Conservation (phyloP, 2,113 vertebrate species). For the Heterotilapia buettikoferi region DNA sequence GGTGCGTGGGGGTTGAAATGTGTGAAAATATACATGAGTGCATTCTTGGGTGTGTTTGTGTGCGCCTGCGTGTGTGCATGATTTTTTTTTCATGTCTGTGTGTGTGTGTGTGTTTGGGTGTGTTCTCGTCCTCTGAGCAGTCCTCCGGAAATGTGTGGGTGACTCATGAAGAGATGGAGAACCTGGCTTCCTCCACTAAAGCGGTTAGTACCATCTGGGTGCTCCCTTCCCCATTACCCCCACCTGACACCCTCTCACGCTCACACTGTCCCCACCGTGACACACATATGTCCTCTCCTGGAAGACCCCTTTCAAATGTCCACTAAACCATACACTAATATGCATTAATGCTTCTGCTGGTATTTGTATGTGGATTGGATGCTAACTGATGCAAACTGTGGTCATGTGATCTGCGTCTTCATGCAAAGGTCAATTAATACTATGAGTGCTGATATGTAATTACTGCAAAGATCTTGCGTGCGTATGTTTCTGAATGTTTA, state of each 20-base stretch:
- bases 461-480: neutral
- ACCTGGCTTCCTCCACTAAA: constrained; percentile 88
- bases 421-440: neutral
- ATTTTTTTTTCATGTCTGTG: neutral
- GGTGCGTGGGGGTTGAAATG: constrained; percentile 1
- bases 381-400: neutral
- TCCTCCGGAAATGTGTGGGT: constrained; percentile 99
- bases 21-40: constrained; percentile 8
- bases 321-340: neutral
- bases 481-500: neutral
- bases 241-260: constrained; percentile 40
- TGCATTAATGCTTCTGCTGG: constrained; percentile 7
- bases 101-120: constrained; percentile 6
- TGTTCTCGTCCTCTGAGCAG: constrained; percentile 71
- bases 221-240: constrained; percentile 30
- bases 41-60: constrained; percentile 4
- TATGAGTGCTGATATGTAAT: neutral
- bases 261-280: constrained; percentile 31
- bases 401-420: neutral
- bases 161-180: constrained; percentile 99
- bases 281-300: constrained; percentile 38
- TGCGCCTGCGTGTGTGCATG: neutral
- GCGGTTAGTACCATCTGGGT: constrained; percentile 87
- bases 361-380: constrained; percentile 3
- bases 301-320: neutral